Percentiles rank a stretch among this genome's conserved stretches.
These are phyloP conservation scores for Aramus guarauna DNA, from an alignment of 2,113 vertebrate species.

Conservation along the genomic window DNA sequence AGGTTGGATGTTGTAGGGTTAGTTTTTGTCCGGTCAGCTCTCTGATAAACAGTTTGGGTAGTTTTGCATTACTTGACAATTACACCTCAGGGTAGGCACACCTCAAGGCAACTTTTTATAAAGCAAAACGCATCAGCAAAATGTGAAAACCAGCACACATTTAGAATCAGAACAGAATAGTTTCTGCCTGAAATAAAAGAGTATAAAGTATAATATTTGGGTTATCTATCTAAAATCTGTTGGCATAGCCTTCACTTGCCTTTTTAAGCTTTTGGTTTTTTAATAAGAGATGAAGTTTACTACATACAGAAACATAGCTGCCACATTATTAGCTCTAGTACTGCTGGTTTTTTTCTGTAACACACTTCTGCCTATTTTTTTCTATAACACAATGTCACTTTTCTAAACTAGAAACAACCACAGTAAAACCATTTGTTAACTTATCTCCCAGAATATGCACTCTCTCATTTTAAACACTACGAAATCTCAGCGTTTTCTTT, in stretches of 20 bases:
- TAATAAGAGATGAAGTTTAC: background rate
- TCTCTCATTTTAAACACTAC: background rate
- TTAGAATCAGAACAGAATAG: background rate
- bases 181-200: background rate
- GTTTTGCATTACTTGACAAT: background rate
- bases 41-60: background rate
- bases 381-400: background rate
- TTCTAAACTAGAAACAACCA: background rate
- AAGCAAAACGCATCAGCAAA: background rate
- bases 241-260: background rate
- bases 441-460: background rate
- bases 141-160: background rate
- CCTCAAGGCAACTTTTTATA: background rate
- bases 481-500: background rate
- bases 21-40: background rate
- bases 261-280: background rate
- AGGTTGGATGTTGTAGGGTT: background rate
- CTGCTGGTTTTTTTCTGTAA: background rate
- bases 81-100: background rate
- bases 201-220: background rate
- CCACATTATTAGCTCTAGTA: accelerated
- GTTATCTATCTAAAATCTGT: background rate
- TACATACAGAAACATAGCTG: background rate
- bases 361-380: background rate
- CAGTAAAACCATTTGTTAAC: background rate